Percentiles rank a stretch among this genome's conserved stretches.
phyloP scores from a whole-genome alignment of 2,888 invertebrate species.

The Sinopyrophorus schimmeli region DNA sequence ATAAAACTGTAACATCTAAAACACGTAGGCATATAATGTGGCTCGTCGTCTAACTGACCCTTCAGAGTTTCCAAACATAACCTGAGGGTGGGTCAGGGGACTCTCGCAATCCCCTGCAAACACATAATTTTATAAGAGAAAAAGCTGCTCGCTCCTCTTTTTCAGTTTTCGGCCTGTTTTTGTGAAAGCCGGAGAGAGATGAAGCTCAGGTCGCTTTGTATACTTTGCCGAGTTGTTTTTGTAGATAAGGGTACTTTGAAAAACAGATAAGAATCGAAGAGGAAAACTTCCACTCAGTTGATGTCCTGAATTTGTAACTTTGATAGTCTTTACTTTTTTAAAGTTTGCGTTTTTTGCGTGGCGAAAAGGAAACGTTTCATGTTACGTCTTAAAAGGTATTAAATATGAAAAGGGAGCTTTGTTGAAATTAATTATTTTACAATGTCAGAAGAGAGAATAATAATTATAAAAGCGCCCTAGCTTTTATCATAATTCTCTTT shows the following conservation, averaged over 20 bases:
- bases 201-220: slow-evolving; percentile 13
- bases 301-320: slow-evolving; percentile 32
- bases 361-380: too few species aligned
- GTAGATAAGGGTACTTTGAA: slow-evolving; percentile 27
- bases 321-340: slow-evolving; percentile 31
- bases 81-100: slow-evolving; percentile 31
- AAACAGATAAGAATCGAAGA: slow-evolving; percentile 29
- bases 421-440: too few species aligned
- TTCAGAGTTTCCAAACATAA: slow-evolving; percentile 31
- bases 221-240: slow-evolving; percentile 11
- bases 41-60: slow-evolving; percentile 24
- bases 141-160: background rate
- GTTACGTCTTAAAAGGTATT: too few species aligned
- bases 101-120: slow-evolving; percentile 18
- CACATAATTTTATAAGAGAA: slow-evolving; percentile 20
- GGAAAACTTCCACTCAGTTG: slow-evolving; percentile 27
- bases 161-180: background rate
- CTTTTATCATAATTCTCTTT: too few species aligned
- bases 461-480: too few species aligned
- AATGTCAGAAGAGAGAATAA: too few species aligned
- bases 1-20: slow-evolving; percentile 14
- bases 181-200: slow-evolving; percentile 11
- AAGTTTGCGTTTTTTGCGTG: slow-evolving; percentile 31
- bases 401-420: too few species aligned
- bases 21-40: slow-evolving; percentile 25